Conservation (phyloP, 2,797 vertebrate species). For the Falco peregrinus region DNA sequence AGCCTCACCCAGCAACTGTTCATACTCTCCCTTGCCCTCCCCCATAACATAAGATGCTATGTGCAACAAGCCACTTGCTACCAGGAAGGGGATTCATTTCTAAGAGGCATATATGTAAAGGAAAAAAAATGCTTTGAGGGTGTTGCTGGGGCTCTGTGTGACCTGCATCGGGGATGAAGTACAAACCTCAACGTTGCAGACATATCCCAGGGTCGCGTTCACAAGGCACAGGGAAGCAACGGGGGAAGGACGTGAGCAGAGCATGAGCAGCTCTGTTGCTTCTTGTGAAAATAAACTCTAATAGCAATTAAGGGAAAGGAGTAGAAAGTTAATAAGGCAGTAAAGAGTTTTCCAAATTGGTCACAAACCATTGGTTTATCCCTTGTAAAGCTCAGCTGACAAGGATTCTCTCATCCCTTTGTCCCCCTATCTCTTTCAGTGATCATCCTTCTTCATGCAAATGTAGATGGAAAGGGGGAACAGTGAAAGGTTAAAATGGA, state of each 20-base stretch:
- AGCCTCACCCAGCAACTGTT: not conserved
- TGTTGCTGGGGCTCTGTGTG: slow-evolving; percentile 27
- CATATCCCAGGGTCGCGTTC: not conserved
- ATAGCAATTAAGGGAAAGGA: slow-evolving; percentile 29
- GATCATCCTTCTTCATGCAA: slow-evolving; percentile 64
- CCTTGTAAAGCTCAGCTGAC: slow-evolving; percentile 17
- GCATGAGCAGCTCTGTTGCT: not conserved
- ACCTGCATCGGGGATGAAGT: not conserved
- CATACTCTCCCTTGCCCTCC: not conserved
- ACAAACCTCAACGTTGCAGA: not conserved
- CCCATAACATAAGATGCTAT: not conserved
- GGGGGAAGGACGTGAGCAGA: not conserved
- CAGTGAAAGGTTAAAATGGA: slow-evolving; percentile 76
- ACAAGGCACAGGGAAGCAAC: not conserved
- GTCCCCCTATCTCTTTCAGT: slow-evolving; percentile 45
- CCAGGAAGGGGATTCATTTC: slow-evolving; percentile 19
- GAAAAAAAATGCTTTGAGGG: not conserved
- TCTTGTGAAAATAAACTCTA: slow-evolving; percentile 31
- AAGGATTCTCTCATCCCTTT: slow-evolving; percentile 48
- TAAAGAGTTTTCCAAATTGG: slow-evolving; percentile 27
- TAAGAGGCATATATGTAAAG: not conserved
- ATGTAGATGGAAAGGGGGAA: slow-evolving; percentile 61
- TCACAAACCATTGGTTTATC: slow-evolving; percentile 24
- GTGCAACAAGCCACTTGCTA: not conserved
- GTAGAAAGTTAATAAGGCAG: slow-evolving; percentile 20